These are phyloP conservation scores for Bombus fervidus DNA, from an alignment of 1,140 invertebrate species.

Conservation along the genomic window DNA sequence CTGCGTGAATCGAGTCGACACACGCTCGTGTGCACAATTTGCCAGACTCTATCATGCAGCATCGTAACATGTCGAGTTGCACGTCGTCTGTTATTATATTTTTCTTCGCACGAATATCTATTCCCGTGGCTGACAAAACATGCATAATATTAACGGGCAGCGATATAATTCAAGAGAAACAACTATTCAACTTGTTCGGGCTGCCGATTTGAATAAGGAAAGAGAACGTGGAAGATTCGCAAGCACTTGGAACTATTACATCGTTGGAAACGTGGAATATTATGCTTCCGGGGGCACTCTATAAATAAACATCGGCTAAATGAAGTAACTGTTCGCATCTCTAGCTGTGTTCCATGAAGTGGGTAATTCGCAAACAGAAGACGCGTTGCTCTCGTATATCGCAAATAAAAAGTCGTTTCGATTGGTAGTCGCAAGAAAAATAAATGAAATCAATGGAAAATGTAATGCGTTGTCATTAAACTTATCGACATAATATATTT, in stretches of 20 bases:
- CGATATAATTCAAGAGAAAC: neutral
- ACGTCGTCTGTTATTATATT: neutral
- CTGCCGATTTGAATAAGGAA: neutral
- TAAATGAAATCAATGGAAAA: neutral
- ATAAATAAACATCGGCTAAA: slow-evolving; percentile 27
- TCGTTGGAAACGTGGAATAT: slow-evolving; percentile 7
- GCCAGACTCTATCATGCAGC: neutral
- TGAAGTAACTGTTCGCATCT: slow-evolving; percentile 18
- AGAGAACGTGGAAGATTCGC: neutral
- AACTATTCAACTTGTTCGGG: neutral
- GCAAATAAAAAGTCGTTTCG: neutral
- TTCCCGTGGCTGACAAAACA: neutral
- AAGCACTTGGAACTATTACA: neutral
- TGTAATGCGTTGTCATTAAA: too few species aligned
- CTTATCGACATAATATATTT: too few species aligned
- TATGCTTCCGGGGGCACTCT: slow-evolving; percentile 14
- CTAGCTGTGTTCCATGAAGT: neutral
- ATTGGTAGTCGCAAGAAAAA: neutral
- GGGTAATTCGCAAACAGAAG: neutral
- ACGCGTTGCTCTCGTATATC: neutral
- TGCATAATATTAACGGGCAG: neutral
- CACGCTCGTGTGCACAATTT: neutral
- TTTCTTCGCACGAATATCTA: neutral
- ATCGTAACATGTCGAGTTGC: neutral
- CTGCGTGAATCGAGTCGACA: neutral